Evolutionary conservation across 1,140 invertebrate genomes (phyloP), one percentile per base, ranked within the genome.

Genomic region (Drosophila arizonae): DNA sequence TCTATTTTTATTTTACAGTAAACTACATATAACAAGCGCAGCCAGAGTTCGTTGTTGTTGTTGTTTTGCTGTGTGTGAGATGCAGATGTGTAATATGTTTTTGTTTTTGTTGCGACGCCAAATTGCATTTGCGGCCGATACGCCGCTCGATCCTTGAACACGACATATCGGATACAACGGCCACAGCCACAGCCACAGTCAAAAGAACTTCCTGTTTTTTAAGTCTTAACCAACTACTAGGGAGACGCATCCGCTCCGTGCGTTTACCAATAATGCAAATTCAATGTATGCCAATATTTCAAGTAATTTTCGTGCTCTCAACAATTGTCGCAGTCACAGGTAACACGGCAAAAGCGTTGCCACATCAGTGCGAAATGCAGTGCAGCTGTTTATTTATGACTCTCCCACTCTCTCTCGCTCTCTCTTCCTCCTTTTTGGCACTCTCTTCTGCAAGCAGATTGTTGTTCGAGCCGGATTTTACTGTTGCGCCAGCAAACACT

Each of bases 221-320:
- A 61, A 48, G 28, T 48, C 43, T 48, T 46, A 46, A 60, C 43
- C 45, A 48, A 48, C 11, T 13, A 17, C 45, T 21, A 43, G 21
- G 36, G n/a, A 41, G 51, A 41, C 69, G 28, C 46, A 36, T 66
- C 39, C 69, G 69, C 39, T 72, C 70, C 64, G 70, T 68, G 70
- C 75, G 65, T 77, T 75, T 74, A 72, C 61, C 39, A 84, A 87
- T 84, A 80, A 87, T 87, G 84, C 84, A 66, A 87, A 77, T 84
- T 70, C 74, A 72, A 79, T 79, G 76, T 75, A 67, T 77, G 68
- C 64, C 66, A 68, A 74, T 89, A 75, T 45, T 91, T n/a, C 76
- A 90, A 88, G 87, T 91, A 91, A 90, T 91, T 86, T 91, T 91
- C 90, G 77, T 91, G 90, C 90, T 91, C 65, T 91, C 90, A 91